Evolutionary conservation across 2,888 invertebrate species (phyloP), one percentile per base, ranked within the genome.

Genomic region (Amiota mariae): DNA sequence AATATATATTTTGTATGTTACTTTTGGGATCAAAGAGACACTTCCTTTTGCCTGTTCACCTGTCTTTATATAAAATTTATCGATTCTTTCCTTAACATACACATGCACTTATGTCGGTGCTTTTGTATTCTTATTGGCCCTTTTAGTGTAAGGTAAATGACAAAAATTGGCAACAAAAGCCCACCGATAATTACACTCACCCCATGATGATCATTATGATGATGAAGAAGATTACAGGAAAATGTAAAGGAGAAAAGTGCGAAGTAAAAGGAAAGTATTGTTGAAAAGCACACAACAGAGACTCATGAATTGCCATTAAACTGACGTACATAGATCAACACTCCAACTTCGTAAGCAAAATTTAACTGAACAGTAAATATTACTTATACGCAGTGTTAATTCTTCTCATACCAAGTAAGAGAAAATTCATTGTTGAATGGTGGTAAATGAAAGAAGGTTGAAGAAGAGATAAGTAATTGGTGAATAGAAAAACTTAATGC

Each of bases 271-370:
- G 24, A 24, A 24, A 36, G 36, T 36, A 36, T 36, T 36, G 36
- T 36, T 6, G 48, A 51, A 67, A 80, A 83, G 84, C 78, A 81
- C 84, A 79, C 84, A 80, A 78, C 57, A 76, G 84, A 82, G 85
- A 85, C 82, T 79, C 84, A 75, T 81, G 76, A 77, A 78, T 74
- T 66, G 49, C 83, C 79, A 84, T 82, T 84, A 82, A 20, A 54
- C 54, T 66, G 66, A 20, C 54, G 15, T 54, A 54, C 47, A 66
- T 66, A 66, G 66, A 72, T 67, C 59, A 57, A 63, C 46, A 70
- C 24, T 54, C 15, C n/a, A 59, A 71, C 64, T 20, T 6, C 6
- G 8, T 6, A 0, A 20, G 20, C 48, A 20, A 56, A 18, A 57
- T 36, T 9, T 9, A 54, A 54, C 18, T 56, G 57, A 70, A 46